Base-by-base conservation (phyloP, 1,140 invertebrate genomes). In the Drosophila serrata region DNA sequence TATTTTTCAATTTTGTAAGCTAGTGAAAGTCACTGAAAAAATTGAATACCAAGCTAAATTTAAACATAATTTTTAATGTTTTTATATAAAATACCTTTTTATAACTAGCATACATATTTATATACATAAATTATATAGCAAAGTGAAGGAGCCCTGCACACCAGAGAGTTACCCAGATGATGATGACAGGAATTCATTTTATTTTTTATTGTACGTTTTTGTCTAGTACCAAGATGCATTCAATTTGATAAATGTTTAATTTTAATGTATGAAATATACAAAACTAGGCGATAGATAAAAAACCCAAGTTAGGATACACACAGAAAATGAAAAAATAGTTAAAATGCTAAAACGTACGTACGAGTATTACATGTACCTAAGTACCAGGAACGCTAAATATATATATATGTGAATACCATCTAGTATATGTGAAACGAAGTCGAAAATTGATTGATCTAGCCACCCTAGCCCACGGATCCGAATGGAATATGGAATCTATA, bases 191-290 rank as follows among this genome's bases (percentile, higher is more conserved):
- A 68, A 79, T 46, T 81, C 24, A 64, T 76, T 82, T 82, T 84
- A 88, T 82, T 80, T 87, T 82, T 70, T 58, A 76, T 37, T 73
- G 68, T 76, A 79, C 69, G 53, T 65, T 67, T 86, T 79, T 87
- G 61, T 87, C 70, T 79, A 60, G 82, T 82, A 87, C 70, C 72
- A 82, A 82, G 81, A 77, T 82, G 75, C 84, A 88, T 87, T 88
- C 75, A 82, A 70, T 82, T 82, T 88, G 56, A 88, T 84, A 87
- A 70, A 69, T 84, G 72, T 88, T 79, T 65, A 77, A 73, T 76
- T 82, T 68, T 69, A 80, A 73, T 67, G 63, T 80, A 60, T 73
- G 43, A 79, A 43, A 37, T 63, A 75, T 61, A 84, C 24, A 75
- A 53, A 53, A 46, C 56, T 65, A 82, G 49, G 63, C 59, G 19